Base-by-base conservation (phyloP, 2,797 vertebrate genomes). In the Petrocephalus sullivani region DNA sequence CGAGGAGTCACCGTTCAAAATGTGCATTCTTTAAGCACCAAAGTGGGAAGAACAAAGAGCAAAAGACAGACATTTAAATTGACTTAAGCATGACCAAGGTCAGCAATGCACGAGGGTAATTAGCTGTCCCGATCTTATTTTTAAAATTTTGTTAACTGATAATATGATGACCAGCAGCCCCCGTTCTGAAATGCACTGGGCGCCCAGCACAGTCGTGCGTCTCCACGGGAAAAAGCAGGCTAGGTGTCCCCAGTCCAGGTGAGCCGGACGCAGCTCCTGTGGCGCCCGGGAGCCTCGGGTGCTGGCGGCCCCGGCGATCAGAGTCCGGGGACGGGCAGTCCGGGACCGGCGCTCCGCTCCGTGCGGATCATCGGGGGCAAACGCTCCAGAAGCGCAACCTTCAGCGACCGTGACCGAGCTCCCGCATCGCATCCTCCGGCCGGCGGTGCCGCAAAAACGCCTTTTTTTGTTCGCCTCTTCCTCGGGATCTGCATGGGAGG, bases 21-120 rank as follows among this genome's bases (percentile, higher is more conserved):
- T 94, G 91, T 95, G 96, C 97, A 98, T 97, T 92, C 91, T 93
- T 91, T 19, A 84, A 61, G 23, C 37, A 61, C 60, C 49, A 78
- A 86, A 61, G 41, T 87, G 71, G 56, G 61, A 64, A 41, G 0
- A 87, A 86, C 85, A 61, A 86, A 67, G 78, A 67, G 60, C 60
- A 64, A 67, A 71, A 89, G 71, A 60, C 2, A 9, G 82, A 51
- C 78, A 54, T 87, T 53, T 16, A 46, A 53, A 75, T 53, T 53
- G 87, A 54, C 37, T 60, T 87, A 88, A 33, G 58, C 28, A 87
- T 75, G 58, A 60, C 56, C 19, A 10, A 64, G 61, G 19, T n/a
- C 57, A 21, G 57, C 19, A 78, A 64, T 54, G 56, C 54, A 37
- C 53, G 21, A 86, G 12, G 51, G 61, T 12, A 82, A 87, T 46